Conservation (phyloP, 2,113 vertebrate genomes). For the Muntiacus muntjak region DNA sequence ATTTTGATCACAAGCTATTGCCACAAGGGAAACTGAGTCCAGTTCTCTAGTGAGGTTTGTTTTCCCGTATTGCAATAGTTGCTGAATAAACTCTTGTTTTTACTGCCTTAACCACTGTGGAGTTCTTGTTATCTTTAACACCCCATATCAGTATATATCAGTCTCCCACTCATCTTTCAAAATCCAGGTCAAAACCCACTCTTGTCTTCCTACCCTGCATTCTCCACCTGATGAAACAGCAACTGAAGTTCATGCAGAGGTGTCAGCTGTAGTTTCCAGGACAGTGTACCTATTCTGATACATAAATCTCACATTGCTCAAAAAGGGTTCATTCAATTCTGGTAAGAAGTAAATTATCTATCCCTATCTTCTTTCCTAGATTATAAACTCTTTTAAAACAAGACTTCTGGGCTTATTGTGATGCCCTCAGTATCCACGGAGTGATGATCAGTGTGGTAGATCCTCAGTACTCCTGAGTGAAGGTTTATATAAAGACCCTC, state of each 20-base stretch:
- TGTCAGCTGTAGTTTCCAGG: background rate
- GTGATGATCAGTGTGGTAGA: background rate
- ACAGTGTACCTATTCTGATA: background rate
- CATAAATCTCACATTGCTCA: background rate
- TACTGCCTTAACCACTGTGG: background rate
- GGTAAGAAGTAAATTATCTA: background rate
- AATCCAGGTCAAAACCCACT: slow-evolving; percentile 30
- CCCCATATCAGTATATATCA: background rate
- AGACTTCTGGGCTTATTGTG: background rate
- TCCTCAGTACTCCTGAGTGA: background rate
- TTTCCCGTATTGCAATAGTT: background rate
- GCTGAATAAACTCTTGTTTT: background rate
- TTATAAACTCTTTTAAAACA: background rate
- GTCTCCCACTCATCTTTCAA: slow-evolving; percentile 27
- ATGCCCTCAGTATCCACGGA: background rate
- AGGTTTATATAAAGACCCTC: background rate
- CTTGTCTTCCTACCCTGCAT: background rate
- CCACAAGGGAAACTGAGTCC: background rate
- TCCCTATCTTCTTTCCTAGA: background rate
- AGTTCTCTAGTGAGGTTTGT: background rate
- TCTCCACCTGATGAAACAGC: background rate
- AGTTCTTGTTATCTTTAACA: background rate
- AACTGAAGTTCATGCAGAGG: background rate
- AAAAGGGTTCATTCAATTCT: background rate
- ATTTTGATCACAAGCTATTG: background rate